Conservation (phyloP, 2,888 invertebrate species). For the Zaprionus bogoriensis region DNA sequence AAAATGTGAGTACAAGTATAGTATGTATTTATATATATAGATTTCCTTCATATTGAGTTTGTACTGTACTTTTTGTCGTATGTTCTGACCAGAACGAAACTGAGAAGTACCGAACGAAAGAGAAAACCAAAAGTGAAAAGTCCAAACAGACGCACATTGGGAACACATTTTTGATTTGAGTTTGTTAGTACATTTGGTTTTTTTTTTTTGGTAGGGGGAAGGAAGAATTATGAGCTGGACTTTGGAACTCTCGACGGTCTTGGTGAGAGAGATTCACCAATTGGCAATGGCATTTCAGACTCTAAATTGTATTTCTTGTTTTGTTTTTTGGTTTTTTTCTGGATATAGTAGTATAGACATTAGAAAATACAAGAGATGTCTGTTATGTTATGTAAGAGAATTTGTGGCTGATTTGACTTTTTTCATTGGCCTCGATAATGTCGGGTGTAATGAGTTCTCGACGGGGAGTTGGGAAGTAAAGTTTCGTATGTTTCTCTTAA, state of each 20-base stretch:
- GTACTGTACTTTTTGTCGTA: conserved; percentile 42
- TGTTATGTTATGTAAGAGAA: conserved; percentile 36
- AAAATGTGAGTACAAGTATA: conserved; percentile 47
- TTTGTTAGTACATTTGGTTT: not conserved
- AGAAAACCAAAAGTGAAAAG: not conserved
- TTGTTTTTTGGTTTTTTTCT: not conserved
- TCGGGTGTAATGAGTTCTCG: conserved; percentile 8
- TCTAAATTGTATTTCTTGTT: conserved; percentile 3
- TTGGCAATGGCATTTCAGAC: conserved; percentile 8
- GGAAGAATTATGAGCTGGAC: conserved; percentile 10
- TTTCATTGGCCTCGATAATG: conserved; percentile 28
- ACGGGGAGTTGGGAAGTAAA: conserved; percentile 6
- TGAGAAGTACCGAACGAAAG: conserved; percentile 1
- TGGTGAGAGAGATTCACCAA: conserved; percentile 26
- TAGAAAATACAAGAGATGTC: conserved; percentile 34
- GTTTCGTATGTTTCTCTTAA: conserved; percentile 25
- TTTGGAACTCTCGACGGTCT: conserved; percentile 11
- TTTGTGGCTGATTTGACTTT: conserved; percentile 18
- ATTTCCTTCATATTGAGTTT: conserved; percentile 29
- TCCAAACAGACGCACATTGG: conserved; percentile 27
- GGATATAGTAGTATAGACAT: conserved; percentile 23
- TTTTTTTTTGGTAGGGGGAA: not conserved
- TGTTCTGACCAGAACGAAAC: conserved; percentile 16
- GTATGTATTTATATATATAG: conserved; percentile 31
- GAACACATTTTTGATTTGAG: conserved; percentile 13